Evolutionary conservation across 2,888 invertebrate genomes (phyloP).

Genomic region (Lasioglossum zephyrum): DNA sequence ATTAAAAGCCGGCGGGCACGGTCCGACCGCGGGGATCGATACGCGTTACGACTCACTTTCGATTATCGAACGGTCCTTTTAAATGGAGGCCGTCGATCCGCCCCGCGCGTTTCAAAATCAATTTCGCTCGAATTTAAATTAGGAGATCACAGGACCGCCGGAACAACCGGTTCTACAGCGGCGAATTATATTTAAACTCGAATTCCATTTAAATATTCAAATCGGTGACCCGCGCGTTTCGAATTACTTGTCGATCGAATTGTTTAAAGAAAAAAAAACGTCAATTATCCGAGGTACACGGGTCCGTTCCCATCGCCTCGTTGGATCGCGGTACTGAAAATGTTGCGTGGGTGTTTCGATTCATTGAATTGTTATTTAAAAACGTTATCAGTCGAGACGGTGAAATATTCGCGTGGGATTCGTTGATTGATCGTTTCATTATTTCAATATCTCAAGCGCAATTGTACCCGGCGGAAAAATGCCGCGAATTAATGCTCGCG

Average conservation of each 20-base stretch:
- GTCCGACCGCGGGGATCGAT: background rate
- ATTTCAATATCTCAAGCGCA: slow-evolving; percentile 5
- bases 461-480: background rate
- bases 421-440: slow-evolving; percentile 1
- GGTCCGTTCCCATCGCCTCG: background rate
- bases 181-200: slow-evolving; percentile 1
- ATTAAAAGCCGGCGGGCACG: background rate
- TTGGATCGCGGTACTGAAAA: background rate
- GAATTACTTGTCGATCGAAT: background rate
- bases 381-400: background rate
- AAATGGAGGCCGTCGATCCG: background rate
- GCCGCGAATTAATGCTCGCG: background rate
- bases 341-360: background rate
- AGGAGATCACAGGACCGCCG: background rate
- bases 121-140: slow-evolving; percentile 3
- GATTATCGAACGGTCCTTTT: slow-evolving; percentile 33
- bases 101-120: slow-evolving; percentile 12
- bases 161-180: background rate
- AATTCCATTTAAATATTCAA: background rate
- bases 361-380: background rate
- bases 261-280: background rate
- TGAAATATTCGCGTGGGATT: slow-evolving; percentile 1
- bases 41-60: slow-evolving; percentile 28
- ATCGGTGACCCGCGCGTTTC: background rate
- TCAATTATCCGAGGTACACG: background rate